Base-by-base conservation (phyloP, 2,888 invertebrate species). In the Molorchus minor region DNA sequence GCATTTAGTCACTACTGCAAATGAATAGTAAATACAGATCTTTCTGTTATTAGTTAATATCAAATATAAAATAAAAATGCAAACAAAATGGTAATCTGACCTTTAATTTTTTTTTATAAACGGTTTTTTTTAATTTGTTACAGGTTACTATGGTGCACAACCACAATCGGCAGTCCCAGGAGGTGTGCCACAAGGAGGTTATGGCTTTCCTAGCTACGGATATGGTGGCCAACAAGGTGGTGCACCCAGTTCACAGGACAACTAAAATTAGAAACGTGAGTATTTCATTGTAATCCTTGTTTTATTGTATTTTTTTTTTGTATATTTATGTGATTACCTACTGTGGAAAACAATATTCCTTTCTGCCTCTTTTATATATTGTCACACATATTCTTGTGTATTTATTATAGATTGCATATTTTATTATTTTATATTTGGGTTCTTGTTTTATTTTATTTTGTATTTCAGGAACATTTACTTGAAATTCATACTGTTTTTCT, bases 191-290 rank as follows among this genome's bases (percentile, higher is more conserved):
- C 81, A 80, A 62, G 77, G 77, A 40, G 79, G 79, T 49, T 82
- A 82, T 60, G 78, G 79, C 45, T 82, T 81, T 68, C 79, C 81
- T 12, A 78, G 78, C 15, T 82, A 82, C 61, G 79, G 79, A 36
- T 81, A 81, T 61, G 81, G 80, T n/a, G 78, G 69, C 8, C 75
- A 74, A 51, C 66, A 69, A 13, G 65, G 71, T 2, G 69, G 66
- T 30, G 68, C 62, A 8, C 62, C 68, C 1, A 64, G 54, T 40
- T 55, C 64, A 20, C 71, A 69, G 56, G 74, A 74, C 29, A 72
- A 71, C 47, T 71, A 56, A 68, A 62, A 16, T 47, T 59, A 47
- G 38, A 45, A 29, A 53, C 49, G 57, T 64, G 57, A 63, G 64
- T 54, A 54, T 40, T 56, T 55, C 38, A 61, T 49, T 25, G 57